Evolutionary conservation across 1,140 invertebrate species (phyloP).

Genomic region (Aphaenogaster rudis): DNA sequence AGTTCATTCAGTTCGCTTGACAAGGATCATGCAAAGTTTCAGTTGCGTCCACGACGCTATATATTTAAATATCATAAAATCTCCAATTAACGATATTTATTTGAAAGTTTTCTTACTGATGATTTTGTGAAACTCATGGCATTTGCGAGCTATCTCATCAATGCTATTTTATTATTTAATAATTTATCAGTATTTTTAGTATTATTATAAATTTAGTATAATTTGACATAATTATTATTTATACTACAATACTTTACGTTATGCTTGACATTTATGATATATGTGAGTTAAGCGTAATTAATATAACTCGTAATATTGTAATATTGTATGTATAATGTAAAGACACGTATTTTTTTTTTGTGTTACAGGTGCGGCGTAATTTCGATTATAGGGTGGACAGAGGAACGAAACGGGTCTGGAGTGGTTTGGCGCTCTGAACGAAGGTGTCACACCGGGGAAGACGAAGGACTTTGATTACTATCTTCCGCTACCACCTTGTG

Average conservation of each 20-base stretch:
- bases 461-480: constrained; percentile 81
- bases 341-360: constrained; percentile 1
- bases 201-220: background rate
- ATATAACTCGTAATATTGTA: background rate
- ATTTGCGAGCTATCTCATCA: background rate
- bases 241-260: background rate
- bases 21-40: constrained; percentile 77
- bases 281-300: background rate
- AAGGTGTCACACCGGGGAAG: constrained; percentile 80
- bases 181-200: background rate
- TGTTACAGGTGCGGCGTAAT: constrained; percentile 86
- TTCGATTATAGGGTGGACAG: constrained; percentile 85
- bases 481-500: constrained; percentile 73
- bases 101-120: background rate
- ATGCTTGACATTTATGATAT: background rate
- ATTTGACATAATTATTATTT: background rate
- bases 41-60: background rate
- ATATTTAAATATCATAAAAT: constrained; percentile 18
- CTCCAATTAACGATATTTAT: background rate
- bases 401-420: constrained; percentile 83
- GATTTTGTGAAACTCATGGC: background rate
- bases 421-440: constrained; percentile 82
- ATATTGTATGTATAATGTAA: background rate
- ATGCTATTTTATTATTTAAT: constrained; percentile 21
- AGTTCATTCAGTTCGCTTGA: constrained; percentile 73